Conservation (phyloP, 2,797 vertebrate species). For the Rhodeus uyekii region DNA sequence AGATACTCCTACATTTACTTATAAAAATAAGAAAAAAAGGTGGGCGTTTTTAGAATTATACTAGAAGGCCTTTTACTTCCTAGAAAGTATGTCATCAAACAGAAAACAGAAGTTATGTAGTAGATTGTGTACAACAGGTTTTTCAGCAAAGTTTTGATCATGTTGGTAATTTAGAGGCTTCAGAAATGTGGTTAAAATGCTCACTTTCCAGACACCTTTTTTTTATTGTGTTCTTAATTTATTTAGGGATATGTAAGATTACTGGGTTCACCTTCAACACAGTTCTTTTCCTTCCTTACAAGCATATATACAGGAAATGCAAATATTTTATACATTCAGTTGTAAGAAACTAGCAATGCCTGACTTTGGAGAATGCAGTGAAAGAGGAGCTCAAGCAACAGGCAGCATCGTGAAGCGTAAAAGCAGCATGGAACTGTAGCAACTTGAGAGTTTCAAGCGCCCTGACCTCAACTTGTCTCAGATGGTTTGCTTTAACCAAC, state of each 20-base stretch:
- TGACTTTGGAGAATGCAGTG: neutral
- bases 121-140: neutral
- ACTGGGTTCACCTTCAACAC: neutral
- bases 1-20: no score
- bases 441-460: conserved; percentile 38
- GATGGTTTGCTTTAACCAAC: conserved; percentile 62
- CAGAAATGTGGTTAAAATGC: no score
- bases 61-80: neutral
- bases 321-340: neutral
- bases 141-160: neutral
- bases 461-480: conserved; percentile 58
- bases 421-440: conserved; percentile 21
- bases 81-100: neutral
- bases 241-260: neutral
- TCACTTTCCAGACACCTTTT: no score
- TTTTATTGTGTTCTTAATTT: neutral
- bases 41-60: neutral
- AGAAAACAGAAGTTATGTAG: neutral
- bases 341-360: neutral
- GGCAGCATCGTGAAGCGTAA: neutral
- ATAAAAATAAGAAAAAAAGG: no score
- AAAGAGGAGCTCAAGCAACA: conserved; percentile 10
- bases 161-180: no score
- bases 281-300: neutral
- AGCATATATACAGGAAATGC: neutral